These are phyloP conservation scores for Siderastrea siderea DNA, from an alignment of 92 coral and sea anemone genomes.

Conservation along the genomic window DNA sequence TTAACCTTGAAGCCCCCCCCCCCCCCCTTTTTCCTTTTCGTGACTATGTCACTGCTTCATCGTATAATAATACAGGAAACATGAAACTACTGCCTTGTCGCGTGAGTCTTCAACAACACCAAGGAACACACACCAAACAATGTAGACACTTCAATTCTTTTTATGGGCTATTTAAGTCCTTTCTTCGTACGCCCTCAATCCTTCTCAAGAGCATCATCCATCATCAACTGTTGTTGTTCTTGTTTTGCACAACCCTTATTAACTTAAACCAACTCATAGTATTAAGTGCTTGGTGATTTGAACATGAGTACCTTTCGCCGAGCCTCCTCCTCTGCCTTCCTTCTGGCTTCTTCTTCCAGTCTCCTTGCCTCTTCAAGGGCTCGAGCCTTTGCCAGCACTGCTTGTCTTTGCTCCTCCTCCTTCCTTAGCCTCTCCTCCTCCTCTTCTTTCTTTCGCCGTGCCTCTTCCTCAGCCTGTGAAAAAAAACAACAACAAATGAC, in stretches of 20 bases:
- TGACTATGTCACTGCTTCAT: too few species aligned
- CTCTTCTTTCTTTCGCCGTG: slow-evolving; percentile 83
- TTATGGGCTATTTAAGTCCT: too few species aligned
- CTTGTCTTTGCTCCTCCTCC: slow-evolving; percentile 91
- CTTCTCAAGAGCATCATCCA: too few species aligned
- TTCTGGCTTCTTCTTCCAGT: slow-evolving; percentile 86
- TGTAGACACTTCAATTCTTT: neutral
- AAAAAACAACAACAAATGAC: neutral
- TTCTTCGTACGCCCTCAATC: too few species aligned
- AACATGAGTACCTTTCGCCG: slow-evolving; percentile 68
- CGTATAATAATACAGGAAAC: too few species aligned
- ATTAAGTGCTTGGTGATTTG: too few species aligned
- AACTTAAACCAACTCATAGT: too few species aligned
- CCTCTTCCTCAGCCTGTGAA: slow-evolving; percentile 94
- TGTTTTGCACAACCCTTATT: too few species aligned
- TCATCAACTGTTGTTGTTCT: too few species aligned
- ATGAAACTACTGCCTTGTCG: too few species aligned
- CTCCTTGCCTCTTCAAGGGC: slow-evolving; percentile 95
- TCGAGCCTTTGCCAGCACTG: slow-evolving; percentile 86
- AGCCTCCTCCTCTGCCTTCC: slow-evolving; percentile 82
- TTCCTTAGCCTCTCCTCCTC: slow-evolving; percentile 86
- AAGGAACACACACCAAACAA: neutral
- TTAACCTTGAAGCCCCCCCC: too few species aligned
- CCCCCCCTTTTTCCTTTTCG: too few species aligned
- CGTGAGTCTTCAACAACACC: neutral